Conservation (phyloP, 2,888 invertebrate species). For the Drosophila recens region DNA sequence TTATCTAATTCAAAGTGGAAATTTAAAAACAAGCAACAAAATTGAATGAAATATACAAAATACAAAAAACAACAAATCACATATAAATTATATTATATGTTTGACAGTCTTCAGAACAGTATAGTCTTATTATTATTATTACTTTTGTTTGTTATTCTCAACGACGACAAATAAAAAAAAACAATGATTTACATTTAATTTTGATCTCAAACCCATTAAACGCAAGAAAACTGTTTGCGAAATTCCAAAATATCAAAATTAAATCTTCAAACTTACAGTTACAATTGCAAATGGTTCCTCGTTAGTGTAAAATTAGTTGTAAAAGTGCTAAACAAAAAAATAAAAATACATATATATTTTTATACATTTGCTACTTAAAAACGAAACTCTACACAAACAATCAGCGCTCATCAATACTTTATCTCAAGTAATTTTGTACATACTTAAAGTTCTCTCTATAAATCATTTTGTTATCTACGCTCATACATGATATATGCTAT, state of each 20-base stretch:
- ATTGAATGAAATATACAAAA: conserved; percentile 59
- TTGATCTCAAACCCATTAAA: conserved; percentile 78
- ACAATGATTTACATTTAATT: conserved; percentile 73
- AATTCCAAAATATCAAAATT: conserved; percentile 77
- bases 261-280: conserved; percentile 66
- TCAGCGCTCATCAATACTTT: conserved; percentile 55
- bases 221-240: conserved; percentile 69
- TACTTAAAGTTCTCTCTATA: conserved; percentile 51
- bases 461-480: conserved; percentile 62
- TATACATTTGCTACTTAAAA: conserved; percentile 53
- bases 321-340: conserved; percentile 68
- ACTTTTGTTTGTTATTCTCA: conserved; percentile 56
- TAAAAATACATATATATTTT: conserved; percentile 55
- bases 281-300: conserved; percentile 82
- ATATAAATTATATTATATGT: conserved; percentile 35
- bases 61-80: conserved; percentile 28
- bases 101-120: conserved; percentile 64
- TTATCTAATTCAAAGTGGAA: conserved; percentile 34
- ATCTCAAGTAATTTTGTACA: conserved; percentile 58
- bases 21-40: conserved; percentile 40
- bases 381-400: conserved; percentile 28
- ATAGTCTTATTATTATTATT: conserved; percentile 72
- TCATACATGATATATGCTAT: conserved; percentile 47
- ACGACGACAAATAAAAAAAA: conserved; percentile 10
- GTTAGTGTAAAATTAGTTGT: conserved; percentile 81